phyloP scores from a whole-genome alignment of 2,888 invertebrate species.

The Hermodice carunculata region DNA sequence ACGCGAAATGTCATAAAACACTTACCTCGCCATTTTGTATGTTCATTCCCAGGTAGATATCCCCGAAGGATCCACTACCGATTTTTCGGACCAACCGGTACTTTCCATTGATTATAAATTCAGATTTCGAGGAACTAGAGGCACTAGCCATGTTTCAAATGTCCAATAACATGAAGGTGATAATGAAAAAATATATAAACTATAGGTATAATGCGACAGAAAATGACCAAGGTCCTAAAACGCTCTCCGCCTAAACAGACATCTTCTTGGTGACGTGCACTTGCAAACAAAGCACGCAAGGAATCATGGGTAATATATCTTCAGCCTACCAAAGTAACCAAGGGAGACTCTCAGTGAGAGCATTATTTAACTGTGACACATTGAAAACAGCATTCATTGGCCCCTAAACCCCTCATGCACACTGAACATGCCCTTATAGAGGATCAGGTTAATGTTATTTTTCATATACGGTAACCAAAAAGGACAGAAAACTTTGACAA shows the following conservation, averaged over 20 bases:
- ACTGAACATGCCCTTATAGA: too few relatives aligned
- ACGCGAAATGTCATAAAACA: slow-evolving; percentile 1
- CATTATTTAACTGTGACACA: too few relatives aligned
- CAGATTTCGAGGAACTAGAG: slow-evolving; percentile 52
- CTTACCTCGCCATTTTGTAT: slow-evolving; percentile 66
- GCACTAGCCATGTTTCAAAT: slow-evolving; percentile 22
- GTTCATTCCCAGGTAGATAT: slow-evolving; percentile 68
- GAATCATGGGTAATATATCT: slow-evolving; percentile 18
- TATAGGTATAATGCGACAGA: slow-evolving; percentile 1
- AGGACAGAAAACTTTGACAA: too few relatives aligned
- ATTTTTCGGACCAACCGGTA: slow-evolving; percentile 68
- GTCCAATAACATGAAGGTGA: slow-evolving; percentile 6
- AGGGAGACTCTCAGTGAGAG: too few relatives aligned
- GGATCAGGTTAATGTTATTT: too few relatives aligned
- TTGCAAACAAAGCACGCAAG: slow-evolving; percentile 20
- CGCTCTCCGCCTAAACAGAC: too few relatives aligned
- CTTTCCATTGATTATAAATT: slow-evolving; percentile 67
- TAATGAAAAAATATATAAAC: background rate
- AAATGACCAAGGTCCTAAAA: slow-evolving; percentile 3
- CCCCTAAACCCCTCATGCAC: too few relatives aligned
- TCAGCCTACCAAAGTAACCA: too few relatives aligned
- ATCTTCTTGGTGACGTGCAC: slow-evolving; percentile 15
- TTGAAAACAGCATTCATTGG: too few relatives aligned
- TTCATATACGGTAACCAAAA: too few relatives aligned
- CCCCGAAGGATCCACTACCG: slow-evolving; percentile 69